Conservation (phyloP, 53 echinoderm and acorn worm species). For the Echinometra lucunter region DNA sequence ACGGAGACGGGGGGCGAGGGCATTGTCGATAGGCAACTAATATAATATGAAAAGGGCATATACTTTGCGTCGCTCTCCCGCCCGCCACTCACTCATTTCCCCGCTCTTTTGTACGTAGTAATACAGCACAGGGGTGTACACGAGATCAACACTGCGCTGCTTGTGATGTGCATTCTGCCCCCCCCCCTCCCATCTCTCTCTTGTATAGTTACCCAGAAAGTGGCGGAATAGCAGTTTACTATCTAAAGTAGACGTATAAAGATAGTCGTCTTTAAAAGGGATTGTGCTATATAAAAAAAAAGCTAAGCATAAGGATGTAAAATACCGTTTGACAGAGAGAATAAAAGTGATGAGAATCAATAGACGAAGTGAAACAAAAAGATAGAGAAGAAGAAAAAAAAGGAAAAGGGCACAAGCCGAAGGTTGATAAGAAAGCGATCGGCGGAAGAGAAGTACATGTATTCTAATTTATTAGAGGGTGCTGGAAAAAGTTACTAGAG, state of each 20-base stretch:
- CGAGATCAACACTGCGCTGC: background rate
- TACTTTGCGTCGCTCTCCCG: constrained; percentile 59
- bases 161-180: constrained; percentile 1
- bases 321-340: background rate
- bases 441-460: too few species aligned
- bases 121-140: constrained; percentile 35
- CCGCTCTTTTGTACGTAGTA: constrained; percentile 19
- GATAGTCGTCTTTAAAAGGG: background rate
- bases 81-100: background rate
- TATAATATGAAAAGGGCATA: constrained; percentile 67
- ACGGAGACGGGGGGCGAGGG: constrained; percentile 53
- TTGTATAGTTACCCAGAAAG: background rate
- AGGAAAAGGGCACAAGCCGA: background rate
- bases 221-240: background rate
- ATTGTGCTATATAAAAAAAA: background rate
- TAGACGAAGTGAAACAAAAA: background rate
- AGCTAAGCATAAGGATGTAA: background rate
- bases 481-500: too few species aligned
- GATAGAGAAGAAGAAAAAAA: background rate
- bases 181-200: background rate
- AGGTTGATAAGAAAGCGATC: background rate
- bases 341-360: background rate
- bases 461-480: too few species aligned
- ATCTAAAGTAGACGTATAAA: background rate
- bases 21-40: constrained; percentile 59